A percentile compares a stretch with the other conserved stretches of the same genome.
phyloP scores from a whole-genome alignment of 2,797 vertebrate species.

The Sebastes itinus region DNA sequence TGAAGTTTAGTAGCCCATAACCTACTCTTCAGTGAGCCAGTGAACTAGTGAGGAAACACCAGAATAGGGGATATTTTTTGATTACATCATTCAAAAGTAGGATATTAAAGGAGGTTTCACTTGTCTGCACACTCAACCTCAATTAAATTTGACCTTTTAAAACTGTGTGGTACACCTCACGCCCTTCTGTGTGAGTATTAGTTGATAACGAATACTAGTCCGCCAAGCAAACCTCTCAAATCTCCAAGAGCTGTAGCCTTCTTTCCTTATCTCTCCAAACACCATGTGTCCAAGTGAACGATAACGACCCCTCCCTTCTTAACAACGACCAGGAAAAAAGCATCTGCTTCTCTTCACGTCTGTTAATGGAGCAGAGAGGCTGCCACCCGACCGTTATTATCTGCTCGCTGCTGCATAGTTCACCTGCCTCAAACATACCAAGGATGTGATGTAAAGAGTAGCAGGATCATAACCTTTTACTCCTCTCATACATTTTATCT shows the following conservation, averaged over 20 bases:
- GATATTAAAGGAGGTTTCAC: neutral
- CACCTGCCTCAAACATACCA: conserved; percentile 15
- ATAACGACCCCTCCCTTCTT: conserved; percentile 36
- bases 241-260: neutral
- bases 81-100: neutral
- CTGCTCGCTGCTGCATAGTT: neutral
- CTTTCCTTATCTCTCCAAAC: conserved; percentile 63
- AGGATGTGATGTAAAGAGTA: neutral
- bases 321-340: neutral
- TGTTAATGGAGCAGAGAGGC: conserved; percentile 7
- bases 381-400: neutral
- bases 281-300: conserved; percentile 19
- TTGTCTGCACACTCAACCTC: neutral
- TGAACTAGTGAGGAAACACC: neutral
- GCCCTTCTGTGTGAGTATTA: conserved; percentile 7
- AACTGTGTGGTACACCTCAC: neutral
- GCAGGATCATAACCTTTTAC: neutral
- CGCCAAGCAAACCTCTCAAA: neutral
- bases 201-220: neutral
- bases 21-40: neutral
- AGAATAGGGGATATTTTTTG: neutral
- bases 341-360: conserved; percentile 35
- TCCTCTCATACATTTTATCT: neutral
- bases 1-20: neutral
- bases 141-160: neutral